phyloP scores from a whole-genome alignment of 2,888 invertebrate species.

The Caenorhabditis uteleia region DNA sequence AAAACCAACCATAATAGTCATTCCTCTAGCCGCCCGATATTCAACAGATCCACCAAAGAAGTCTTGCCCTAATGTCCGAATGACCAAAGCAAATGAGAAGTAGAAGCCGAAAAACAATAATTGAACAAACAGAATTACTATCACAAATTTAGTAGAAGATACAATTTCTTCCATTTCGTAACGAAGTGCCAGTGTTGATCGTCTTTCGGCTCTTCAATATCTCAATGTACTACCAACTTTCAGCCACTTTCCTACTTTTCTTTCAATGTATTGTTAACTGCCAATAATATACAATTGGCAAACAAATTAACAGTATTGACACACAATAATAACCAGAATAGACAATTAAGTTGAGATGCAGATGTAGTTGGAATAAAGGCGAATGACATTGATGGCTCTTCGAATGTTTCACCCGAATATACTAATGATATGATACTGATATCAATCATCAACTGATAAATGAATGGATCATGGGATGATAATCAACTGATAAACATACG shows the following conservation, averaged over 20 bases:
- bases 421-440: no score
- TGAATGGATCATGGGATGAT: no score
- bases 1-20: conserved; percentile 11
- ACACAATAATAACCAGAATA: conserved; percentile 3
- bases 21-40: no score
- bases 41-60: no score
- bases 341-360: conserved; percentile 10
- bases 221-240: conserved; percentile 7
- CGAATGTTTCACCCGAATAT: no score
- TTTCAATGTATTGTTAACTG: conserved; percentile 1
- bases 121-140: conserved; percentile 12
- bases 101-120: conserved; percentile 16
- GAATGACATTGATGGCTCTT: no score
- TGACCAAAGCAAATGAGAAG: conserved; percentile 6
- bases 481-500: no score
- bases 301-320: conserved; percentile 8
- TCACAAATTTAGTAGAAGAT: conserved; percentile 14
- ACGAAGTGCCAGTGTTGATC: conserved; percentile 7
- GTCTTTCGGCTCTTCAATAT: conserved; percentile 13
- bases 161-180: conserved; percentile 25
- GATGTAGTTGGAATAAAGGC: background rate
- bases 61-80: conserved; percentile 1
- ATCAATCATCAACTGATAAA: no score
- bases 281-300: conserved; percentile 8
- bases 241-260: conserved; percentile 5